Percentiles rank a stretch among this genome's conserved stretches.
These are phyloP conservation scores for Florisuga fusca DNA, from an alignment of 2,797 vertebrate species.

Conservation along the genomic window DNA sequence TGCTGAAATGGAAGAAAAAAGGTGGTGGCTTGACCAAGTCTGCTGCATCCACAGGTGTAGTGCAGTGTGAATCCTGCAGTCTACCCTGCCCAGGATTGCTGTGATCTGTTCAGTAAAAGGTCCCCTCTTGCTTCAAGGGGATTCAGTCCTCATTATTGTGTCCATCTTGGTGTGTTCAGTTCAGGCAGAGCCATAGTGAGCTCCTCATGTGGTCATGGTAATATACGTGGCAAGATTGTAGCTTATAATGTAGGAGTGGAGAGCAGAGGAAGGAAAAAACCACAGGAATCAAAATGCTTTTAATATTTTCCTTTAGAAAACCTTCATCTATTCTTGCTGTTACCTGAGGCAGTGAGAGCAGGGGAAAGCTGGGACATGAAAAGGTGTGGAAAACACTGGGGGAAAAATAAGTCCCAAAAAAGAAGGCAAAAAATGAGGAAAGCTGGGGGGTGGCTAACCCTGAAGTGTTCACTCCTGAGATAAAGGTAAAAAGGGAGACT, in stretches of 20 bases:
- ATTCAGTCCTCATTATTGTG: not conserved
- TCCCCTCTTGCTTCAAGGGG: not conserved
- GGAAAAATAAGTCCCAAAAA: not conserved
- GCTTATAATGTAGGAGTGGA: not conserved
- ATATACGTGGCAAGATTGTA: not conserved
- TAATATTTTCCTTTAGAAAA: not conserved
- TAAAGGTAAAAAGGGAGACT: not conserved
- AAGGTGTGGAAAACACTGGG: not conserved
- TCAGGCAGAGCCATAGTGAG: not conserved
- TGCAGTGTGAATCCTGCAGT: not conserved
- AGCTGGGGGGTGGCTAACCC: not conserved
- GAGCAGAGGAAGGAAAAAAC: not conserved
- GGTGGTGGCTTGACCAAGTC: not conserved
- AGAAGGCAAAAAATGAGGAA: not conserved
- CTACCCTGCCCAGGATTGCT: not conserved
- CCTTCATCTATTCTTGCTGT: not conserved
- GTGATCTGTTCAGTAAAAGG: not conserved
- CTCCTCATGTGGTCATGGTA: not conserved
- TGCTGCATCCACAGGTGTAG: not conserved
- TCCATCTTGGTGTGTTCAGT: not conserved
- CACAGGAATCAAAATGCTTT: not conserved
- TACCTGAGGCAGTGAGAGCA: not conserved
- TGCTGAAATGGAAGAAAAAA: not conserved
- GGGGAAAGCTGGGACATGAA: not conserved
- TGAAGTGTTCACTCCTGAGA: not conserved